phyloP scores from a whole-genome alignment of 2,797 vertebrate species.

The Spea hammondii region DNA sequence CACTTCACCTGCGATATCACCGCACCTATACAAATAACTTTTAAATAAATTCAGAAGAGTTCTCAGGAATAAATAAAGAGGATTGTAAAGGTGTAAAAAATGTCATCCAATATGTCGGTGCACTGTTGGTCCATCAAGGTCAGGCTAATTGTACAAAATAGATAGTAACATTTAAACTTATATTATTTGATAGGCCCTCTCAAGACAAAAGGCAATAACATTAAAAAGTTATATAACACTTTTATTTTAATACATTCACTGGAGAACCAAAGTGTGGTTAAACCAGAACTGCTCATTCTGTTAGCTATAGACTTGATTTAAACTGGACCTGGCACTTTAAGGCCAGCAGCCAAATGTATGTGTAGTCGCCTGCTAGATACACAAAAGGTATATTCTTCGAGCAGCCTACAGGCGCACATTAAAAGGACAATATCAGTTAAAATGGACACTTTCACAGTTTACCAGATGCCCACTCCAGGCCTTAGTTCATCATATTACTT shows the following conservation, averaged over 20 bases:
- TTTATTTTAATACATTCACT: background rate
- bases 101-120: background rate
- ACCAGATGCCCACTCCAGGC: too few species aligned
- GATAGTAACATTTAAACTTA: background rate
- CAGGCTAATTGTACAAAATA: background rate
- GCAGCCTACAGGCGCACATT: too few species aligned
- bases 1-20: too few species aligned
- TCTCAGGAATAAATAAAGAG: background rate
- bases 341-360: too few species aligned
- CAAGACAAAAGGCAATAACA: background rate
- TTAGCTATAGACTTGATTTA: background rate
- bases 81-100: background rate
- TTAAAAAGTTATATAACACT: slow-evolving; percentile 1
- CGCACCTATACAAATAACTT: too few species aligned
- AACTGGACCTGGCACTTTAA: background rate
- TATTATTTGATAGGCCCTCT: background rate
- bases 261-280: background rate
- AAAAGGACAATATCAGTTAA: too few species aligned
- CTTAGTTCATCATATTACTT: too few species aligned
- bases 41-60: too few species aligned
- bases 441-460: too few species aligned
- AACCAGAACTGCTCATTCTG: background rate
- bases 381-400: too few species aligned
- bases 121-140: background rate
- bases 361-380: too few species aligned